Percentiles rank a stretch among this genome's conserved stretches.
Evolutionary conservation across 2,888 invertebrate genomes (phyloP).

Genomic region (Lamellibrachia satsuma): DNA sequence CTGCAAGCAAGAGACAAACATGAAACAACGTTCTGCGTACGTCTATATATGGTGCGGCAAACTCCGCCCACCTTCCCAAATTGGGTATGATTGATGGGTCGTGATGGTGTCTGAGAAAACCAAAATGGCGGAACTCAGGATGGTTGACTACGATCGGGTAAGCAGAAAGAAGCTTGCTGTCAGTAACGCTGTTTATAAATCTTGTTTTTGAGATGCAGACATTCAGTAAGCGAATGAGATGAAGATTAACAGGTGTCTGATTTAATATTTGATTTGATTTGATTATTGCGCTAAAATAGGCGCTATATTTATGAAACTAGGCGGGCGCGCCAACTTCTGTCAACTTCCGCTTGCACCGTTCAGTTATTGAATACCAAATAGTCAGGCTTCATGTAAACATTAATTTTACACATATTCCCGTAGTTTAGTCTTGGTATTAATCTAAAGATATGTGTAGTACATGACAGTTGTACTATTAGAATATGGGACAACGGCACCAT

Average conservation of each 20-base stretch:
- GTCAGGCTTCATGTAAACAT: neutral
- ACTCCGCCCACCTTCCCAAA: constrained; percentile 7
- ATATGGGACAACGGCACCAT: neutral
- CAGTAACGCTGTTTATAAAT: neutral
- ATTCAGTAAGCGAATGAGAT: neutral
- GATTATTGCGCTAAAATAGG: neutral
- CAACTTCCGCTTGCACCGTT: neutral
- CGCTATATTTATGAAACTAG: neutral
- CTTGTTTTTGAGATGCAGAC: neutral
- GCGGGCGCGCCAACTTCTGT: constrained; percentile 17
- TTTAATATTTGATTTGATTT: neutral
- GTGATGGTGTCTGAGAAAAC: neutral
- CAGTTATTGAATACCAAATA: neutral
- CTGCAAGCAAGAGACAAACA: neutral
- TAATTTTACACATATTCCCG: neutral
- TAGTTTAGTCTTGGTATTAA: neutral
- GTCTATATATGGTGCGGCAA: neutral
- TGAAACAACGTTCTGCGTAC: neutral
- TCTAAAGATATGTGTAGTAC: neutral
- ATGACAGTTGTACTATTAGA: neutral
- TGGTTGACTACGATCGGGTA: constrained; percentile 17
- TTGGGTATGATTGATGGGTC: neutral
- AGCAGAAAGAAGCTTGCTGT: constrained; percentile 6
- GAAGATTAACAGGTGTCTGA: neutral
- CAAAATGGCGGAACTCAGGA: neutral